Evolutionary conservation across 2,888 invertebrate species (phyloP).

Genomic region (Cerastis leucographa): DNA sequence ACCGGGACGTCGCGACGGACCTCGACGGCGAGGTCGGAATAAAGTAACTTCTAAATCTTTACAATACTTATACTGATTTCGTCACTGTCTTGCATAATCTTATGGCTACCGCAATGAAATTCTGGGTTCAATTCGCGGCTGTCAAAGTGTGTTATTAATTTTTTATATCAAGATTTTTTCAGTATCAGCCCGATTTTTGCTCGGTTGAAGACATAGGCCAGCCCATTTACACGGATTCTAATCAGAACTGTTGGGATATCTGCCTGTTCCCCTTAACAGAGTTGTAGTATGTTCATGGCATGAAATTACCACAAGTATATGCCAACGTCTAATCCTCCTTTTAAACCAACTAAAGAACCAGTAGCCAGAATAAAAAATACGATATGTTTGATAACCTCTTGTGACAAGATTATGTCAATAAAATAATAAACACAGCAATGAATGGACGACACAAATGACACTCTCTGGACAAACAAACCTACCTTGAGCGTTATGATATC

Average conservation of each 20-base stretch:
- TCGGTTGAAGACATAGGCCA: not conserved
- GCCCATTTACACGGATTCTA: not conserved
- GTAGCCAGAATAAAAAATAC: slow-evolving; percentile 9
- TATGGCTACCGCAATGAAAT: not conserved
- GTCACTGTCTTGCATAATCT: not conserved
- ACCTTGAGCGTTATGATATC: slow-evolving; percentile 76
- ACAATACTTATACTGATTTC: not conserved
- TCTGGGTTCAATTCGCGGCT: not conserved
- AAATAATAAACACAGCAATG: slow-evolving; percentile 42
- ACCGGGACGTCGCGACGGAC: too few species aligned
- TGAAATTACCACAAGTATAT: not conserved
- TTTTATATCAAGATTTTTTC: not conserved
- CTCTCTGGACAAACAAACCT: slow-evolving; percentile 75
- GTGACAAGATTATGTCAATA: slow-evolving; percentile 53
- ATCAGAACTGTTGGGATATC: not conserved
- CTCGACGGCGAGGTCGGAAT: too few species aligned
- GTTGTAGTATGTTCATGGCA: not conserved
- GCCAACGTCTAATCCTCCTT: not conserved
- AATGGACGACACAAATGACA: slow-evolving; percentile 53
- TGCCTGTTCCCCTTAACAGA: too few species aligned
- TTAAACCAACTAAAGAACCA: not conserved
- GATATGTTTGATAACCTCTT: slow-evolving; percentile 8
- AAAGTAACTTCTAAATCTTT: too few species aligned
- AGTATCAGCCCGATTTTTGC: not conserved
- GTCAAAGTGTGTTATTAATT: not conserved